Base-by-base conservation (phyloP, 2,797 vertebrate species). In the Intellagama lesueurii region DNA sequence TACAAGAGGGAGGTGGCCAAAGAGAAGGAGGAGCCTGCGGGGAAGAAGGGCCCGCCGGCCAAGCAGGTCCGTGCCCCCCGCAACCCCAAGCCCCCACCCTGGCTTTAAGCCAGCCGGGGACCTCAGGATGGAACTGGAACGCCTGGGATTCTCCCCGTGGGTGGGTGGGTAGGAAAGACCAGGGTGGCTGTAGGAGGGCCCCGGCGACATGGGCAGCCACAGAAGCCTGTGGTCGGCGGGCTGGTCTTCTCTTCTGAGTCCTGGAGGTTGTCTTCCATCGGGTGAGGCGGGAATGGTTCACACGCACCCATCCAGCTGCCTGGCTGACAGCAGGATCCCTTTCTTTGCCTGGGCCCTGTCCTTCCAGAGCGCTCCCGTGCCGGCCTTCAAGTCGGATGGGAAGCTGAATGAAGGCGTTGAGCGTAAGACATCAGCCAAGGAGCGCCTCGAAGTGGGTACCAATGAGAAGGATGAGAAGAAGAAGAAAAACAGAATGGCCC, bases 31-130 rank as follows among this genome's bases (percentile, higher is more conserved):
- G 95, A 96, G 0, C 2, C 24, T 0, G 8, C 14, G 0, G 88
- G 35, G 47, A 98, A 96, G 95, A 98, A 96, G 95, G 91, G 89
- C 5, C 94, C 95, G 40, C 7, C 83, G 22, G 92, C 22, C 88
- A 97, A 96, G 47, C 97, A 97, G 97, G 98, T 98, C 92, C 2
- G 93, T 89, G 5, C 7, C n/a, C 52, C 14, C 56, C 11, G 3
- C n/a, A 22, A 44, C 26, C 3, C 5, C 32, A 68, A 30, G 11
- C n/a, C 3, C n/a, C 3, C 32, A 44, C 16, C 49, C 78, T n/a
- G 32, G 78, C 16, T n/a, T 30, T 14, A 56, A 19, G 1, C 3
- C 52, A 56, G 30, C 11, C 30, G 17, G 56, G 17, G 30, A 44
- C 52, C 30, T 52, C 78, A 56, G 77, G 30, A 56, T n/a, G 14